Base-by-base conservation (phyloP, 2,113 vertebrate genomes). In the Oncorhynchus keta region DNA sequence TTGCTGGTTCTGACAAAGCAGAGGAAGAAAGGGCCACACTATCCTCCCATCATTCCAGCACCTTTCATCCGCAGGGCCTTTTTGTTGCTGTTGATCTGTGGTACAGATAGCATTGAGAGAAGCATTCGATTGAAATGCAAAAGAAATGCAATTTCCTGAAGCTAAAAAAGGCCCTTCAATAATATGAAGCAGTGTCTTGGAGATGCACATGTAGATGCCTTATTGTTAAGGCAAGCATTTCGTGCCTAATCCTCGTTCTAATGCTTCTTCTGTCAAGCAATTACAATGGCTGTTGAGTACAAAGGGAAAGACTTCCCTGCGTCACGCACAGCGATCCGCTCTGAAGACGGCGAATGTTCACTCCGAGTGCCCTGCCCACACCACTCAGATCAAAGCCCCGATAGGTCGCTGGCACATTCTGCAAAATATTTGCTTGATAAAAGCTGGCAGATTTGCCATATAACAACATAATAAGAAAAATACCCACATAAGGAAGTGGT, bases 251-350 rank as follows among this genome's bases (percentile, higher is more conserved):
- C 83, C 86, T 84, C 80, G 69, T 84, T 79, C 59, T 89, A 91
- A 91, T 90, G 75, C 89, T 73, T 49, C 84, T 87, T 90, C 83
- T 90, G 86, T 88, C 84, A 84, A 84, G 86, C 79, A 89, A 92
- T 88, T 93, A 91, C 90, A 89, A 13, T 14, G 64, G 78, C 83
- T 84, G 80, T 87, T 85, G 80, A 71, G 72, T 88, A 85, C 89
- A 89, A 85, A 88, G 84, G 79, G 73, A 67, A 85, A 35, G 85
- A 76, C 84, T 89, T 89, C 68, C 62, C 75, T 61, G 80, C 81
- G 79, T 90, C 91, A 91, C 83, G 84, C 89, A 91, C 79, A 68
- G 68, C 30, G 16, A 18, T 76, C 64, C 72, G 20, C 72, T 84
- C 78, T 12, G 65, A 72, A 82, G 81, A 83, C 68, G 70, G 79